Base-by-base conservation (phyloP, 2,888 invertebrate species). In the Sarcophaga caerulescens region DNA sequence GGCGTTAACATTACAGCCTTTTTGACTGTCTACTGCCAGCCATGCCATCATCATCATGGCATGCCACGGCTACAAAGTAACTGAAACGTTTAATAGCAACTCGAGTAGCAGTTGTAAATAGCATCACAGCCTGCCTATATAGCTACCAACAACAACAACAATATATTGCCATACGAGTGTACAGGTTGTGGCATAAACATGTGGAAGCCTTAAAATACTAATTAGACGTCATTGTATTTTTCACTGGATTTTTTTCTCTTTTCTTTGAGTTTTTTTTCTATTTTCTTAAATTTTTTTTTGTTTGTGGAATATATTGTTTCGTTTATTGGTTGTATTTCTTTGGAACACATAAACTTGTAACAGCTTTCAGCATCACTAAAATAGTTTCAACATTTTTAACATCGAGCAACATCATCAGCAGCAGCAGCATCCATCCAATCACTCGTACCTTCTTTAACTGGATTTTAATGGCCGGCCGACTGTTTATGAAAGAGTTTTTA, bases 121-220 rank as follows among this genome's bases (percentile, higher is more conserved):
- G 10, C 23, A 44, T 19, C 23, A 68, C 57, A 71, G 19, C 25
- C 70, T 25, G 63, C 73, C 66, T 77, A 52, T 21, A 78, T 69
- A 63, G 25, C 57, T 17, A 62, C n/a, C 35, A 35, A 35, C 8
- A 35, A 10, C 35, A 35, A 10, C 35, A 35, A 35, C 35, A 35
- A 35, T 10, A 44, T 12, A 73, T 12, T 70, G 74, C 17, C 35
- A 35, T 35, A 35, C 35, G 2, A 35, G 35, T 35, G 25, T 69
- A 63, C 59, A 70, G 47, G 44, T 65, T 71, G 70, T 47, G 63
- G 62, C 75, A 65, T 79, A 83, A 85, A 88, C 88, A 69, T 81
- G 75, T 87, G 87, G 87, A 88, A 85, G 88, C 88, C 73, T 87
- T 85, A 78, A 85, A 84, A 84, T 85, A 88, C 87, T 88, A 88